phyloP scores from a whole-genome alignment of 2,888 invertebrate species.

The Drosophila eohydei region DNA sequence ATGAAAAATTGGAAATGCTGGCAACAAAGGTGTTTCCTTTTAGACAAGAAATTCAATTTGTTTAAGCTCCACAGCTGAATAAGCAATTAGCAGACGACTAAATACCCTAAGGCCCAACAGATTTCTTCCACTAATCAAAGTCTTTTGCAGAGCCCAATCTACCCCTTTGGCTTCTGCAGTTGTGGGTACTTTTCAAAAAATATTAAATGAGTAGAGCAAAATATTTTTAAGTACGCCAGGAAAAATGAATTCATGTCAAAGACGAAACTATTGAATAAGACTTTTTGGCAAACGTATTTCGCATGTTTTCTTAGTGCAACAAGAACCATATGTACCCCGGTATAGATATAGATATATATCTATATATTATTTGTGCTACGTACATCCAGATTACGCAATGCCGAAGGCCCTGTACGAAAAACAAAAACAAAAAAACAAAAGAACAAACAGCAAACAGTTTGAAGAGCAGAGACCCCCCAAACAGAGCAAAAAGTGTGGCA shows the following conservation, averaged over 20 bases:
- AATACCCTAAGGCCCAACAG: constrained; percentile 26
- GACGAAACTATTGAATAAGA: constrained; percentile 77
- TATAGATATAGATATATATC: constrained; percentile 16
- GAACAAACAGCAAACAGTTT: constrained; percentile 29
- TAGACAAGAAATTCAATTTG: constrained; percentile 30
- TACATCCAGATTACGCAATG: constrained; percentile 64
- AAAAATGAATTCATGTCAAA: constrained; percentile 81
- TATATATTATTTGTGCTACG: constrained; percentile 25
- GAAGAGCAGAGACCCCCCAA: constrained; percentile 32
- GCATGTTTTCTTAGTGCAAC: constrained; percentile 46
- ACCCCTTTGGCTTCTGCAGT: neutral
- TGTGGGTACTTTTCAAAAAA: constrained; percentile 31
- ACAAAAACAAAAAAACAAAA: neutral
- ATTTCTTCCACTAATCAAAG: neutral
- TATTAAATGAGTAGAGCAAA: constrained; percentile 58
- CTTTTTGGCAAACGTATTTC: constrained; percentile 73
- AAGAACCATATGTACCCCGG: constrained; percentile 25
- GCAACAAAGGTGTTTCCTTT: constrained; percentile 74
- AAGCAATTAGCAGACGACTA: constrained; percentile 18
- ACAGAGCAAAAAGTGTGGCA: constrained; percentile 39
- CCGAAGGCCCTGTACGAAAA: constrained; percentile 41
- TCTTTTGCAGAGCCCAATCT: neutral
- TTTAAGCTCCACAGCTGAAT: constrained; percentile 41
- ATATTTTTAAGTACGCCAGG: constrained; percentile 75
- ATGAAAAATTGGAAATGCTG: constrained; percentile 25